Evolutionary conservation across 2,888 invertebrate species (phyloP), one percentile per base, ranked within the genome.

Genomic region (Allophyes oxyacanthae): DNA sequence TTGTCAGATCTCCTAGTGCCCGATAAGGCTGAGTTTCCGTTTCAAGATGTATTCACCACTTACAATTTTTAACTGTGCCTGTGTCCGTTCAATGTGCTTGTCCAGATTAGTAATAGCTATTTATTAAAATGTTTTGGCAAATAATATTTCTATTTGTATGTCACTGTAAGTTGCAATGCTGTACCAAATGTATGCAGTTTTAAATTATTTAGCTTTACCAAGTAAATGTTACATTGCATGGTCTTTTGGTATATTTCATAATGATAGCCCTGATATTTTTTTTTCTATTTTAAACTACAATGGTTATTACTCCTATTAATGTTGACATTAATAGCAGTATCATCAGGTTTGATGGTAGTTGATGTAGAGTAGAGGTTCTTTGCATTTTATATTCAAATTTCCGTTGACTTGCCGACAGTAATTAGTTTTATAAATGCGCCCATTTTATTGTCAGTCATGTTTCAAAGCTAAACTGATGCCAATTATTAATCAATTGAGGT

Each of bases 1-100:
- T 89, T 98, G 48, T 94, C 95, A 7, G 98, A 98, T 92, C 88
- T 98, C 1, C 86, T 96, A 0, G 89, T 95, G 44, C 97, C 98
- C 6, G 94, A 96, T 20, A 94, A 95, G 59, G 97, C 98, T 3
- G 95, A 95, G 79, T 98, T 98, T 87, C 98, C 98, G 0, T 97
- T 98, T 81, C 96, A 96, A 91, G 96, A 98, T 94, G 94, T 97
- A 50, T 96, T 95, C 88, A 79, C 84, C 52, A 69, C 64, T 55
- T 85, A 86, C 45, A 56, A 33, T 58, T 63, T 45, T 54, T 67
- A 38, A 54, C 38, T 71, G 10, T 74, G 53, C 40, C n/a, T 36
- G 6, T 52, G 55, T 43, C n/a, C 51, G 13, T 67, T 43, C 43
- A 45, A n/a, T 63, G 41, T 52, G 25, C 30, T 37, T 57, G 34